Percentiles rank a stretch among this genome's conserved stretches.
phyloP scores from a whole-genome alignment of 2,113 vertebrate genomes.

The Laticauda colubrina region DNA sequence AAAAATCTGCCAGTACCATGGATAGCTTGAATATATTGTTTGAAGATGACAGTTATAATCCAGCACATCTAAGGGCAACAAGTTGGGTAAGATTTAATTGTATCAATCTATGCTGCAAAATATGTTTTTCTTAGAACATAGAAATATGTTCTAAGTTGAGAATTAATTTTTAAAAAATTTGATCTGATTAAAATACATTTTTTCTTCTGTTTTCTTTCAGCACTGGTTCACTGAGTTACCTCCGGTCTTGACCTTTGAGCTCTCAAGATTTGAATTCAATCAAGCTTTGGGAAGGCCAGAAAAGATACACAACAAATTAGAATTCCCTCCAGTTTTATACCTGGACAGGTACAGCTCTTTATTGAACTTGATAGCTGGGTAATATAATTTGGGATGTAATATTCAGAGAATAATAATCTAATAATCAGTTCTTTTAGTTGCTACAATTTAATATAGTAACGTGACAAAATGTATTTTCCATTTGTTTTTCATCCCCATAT shows the following conservation, averaged over 20 bases:
- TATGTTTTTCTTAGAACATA: neutral
- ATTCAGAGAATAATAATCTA: neutral
- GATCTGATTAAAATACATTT: conserved; percentile 20
- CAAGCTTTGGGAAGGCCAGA: conserved; percentile 96
- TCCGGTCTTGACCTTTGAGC: conserved; percentile 95
- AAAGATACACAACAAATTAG: conserved; percentile 99
- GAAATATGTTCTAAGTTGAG: neutral
- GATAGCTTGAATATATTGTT: neutral
- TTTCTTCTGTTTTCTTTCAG: conserved; percentile 67
- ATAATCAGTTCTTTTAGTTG: neutral
- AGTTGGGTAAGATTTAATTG: neutral
- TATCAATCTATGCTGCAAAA: neutral
- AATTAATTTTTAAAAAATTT: neutral
- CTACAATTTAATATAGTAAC: neutral
- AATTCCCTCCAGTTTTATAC: conserved; percentile 95
- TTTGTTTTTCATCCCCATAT: neutral
- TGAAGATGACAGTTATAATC: neutral
- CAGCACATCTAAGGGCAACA: neutral
- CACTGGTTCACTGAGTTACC: conserved; percentile 98
- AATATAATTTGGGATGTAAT: neutral
- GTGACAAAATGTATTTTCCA: neutral
- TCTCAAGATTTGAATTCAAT: conserved; percentile 98
- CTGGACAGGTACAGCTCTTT: conserved; percentile 86
- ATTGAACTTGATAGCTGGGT: neutral
- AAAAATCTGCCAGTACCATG: neutral